Conservation (phyloP, 2,797 vertebrate genomes). For the Toxotes lorentzi region DNA sequence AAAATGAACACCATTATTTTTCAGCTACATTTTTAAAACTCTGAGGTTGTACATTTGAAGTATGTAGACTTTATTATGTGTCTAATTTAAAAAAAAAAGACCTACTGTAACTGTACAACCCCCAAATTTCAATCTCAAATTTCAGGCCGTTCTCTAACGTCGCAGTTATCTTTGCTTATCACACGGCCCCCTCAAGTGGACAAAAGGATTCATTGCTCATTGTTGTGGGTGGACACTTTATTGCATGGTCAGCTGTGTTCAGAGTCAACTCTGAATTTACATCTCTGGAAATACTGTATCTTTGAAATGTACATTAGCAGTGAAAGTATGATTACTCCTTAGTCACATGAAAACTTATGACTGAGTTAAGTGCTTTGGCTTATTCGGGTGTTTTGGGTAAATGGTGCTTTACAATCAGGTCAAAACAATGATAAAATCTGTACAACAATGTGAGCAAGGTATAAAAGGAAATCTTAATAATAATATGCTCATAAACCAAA, state of each 20-base stretch:
- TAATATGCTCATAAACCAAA: slow-evolving; percentile 12
- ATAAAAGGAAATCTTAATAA: slow-evolving; percentile 15
- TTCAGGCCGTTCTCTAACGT: accelerated
- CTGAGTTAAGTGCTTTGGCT: slow-evolving; percentile 40
- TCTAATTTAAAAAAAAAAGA: not conserved
- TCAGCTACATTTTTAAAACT: not conserved
- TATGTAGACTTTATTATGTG: not conserved
- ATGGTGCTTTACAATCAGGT: slow-evolving; percentile 27
- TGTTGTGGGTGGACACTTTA: slow-evolving; percentile 57
- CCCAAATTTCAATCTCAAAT: not conserved
- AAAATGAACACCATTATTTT: not conserved
- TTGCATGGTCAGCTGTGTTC: slow-evolving; percentile 30
- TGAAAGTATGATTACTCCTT: not conserved
- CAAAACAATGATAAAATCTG: slow-evolving; percentile 15
- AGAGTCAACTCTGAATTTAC: slow-evolving; percentile 25
- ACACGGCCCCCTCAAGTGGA: slow-evolving; percentile 71
- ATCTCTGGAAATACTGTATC: slow-evolving; percentile 42
- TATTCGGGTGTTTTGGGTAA: slow-evolving; percentile 15
- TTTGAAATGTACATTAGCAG: slow-evolving; percentile 17
- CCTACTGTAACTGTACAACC: not conserved
- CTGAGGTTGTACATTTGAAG: not conserved
- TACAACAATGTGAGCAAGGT: slow-evolving; percentile 12
- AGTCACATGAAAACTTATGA: slow-evolving; percentile 15
- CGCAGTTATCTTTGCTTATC: slow-evolving; percentile 11
- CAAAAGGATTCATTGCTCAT: slow-evolving; percentile 45